phyloP scores from a whole-genome alignment of 2,797 vertebrate species.

The Simalia tracyae region DNA sequence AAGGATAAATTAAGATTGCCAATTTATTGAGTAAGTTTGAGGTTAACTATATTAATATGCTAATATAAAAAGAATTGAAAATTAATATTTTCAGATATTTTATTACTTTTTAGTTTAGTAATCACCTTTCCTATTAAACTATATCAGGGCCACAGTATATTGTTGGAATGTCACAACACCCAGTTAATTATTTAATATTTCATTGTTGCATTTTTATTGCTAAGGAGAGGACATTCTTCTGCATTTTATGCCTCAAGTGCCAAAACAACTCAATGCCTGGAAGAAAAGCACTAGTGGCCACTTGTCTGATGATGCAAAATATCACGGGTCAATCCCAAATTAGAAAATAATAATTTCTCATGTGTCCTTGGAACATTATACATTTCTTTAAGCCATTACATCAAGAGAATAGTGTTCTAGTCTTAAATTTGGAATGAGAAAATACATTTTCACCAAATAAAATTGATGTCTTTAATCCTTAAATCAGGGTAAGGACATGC shows the following conservation, averaged over 20 bases:
- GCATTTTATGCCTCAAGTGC: not conserved
- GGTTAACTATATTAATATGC: constrained; percentile 63
- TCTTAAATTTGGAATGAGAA: not conserved
- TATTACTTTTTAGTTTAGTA: constrained; percentile 44
- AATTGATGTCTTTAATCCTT: not conserved
- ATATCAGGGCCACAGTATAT: constrained; percentile 15
- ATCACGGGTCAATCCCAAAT: not conserved
- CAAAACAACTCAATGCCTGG: not conserved
- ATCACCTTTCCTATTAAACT: constrained; percentile 53
- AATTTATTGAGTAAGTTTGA: constrained; percentile 47
- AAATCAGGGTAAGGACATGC: not conserved
- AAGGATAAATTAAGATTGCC: constrained; percentile 61
- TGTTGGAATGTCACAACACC: not conserved
- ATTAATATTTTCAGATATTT: not conserved
- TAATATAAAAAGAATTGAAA: constrained; percentile 42
- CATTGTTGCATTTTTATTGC: not conserved
- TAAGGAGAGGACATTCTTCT: not conserved
- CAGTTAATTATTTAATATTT: not conserved
- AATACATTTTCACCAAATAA: not conserved
- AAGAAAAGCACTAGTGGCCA: not conserved
- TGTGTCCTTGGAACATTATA: constrained; percentile 22
- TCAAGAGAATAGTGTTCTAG: not conserved
- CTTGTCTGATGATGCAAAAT: not conserved
- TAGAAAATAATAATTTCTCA: not conserved
- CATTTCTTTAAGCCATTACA: constrained; percentile 42